Evolutionary conservation across 2,797 vertebrate genomes (phyloP).

Genomic region (Xenopus petersii): DNA sequence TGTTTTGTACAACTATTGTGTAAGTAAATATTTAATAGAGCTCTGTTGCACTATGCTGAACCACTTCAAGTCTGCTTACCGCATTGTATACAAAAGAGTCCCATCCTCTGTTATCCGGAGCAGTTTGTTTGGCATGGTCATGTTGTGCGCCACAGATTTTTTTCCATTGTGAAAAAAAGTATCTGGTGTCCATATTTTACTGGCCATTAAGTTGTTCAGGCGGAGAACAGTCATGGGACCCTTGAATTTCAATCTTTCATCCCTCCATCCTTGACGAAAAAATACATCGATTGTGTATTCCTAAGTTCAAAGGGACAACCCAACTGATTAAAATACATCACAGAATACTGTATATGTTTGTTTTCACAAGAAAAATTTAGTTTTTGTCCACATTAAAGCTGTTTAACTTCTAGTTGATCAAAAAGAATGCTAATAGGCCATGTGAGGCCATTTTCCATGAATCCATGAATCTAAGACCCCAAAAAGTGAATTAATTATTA

Average conservation of each 20-base stretch:
- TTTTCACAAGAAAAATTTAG: too few relatives aligned
- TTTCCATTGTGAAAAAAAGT: conserved; percentile 98
- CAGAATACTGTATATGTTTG: too few relatives aligned
- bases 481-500: too few relatives aligned
- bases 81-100: conserved; percentile 93
- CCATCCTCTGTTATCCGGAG: conserved; percentile 93
- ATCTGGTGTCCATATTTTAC: conserved; percentile 98
- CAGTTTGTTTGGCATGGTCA: conserved; percentile 98
- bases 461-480: too few relatives aligned
- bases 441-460: too few relatives aligned
- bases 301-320: conserved; percentile 56
- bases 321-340: too few relatives aligned
- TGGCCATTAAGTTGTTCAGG: conserved; percentile 97
- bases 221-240: conserved; percentile 96
- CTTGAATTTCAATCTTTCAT: conserved; percentile 89
- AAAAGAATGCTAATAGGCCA: too few relatives aligned
- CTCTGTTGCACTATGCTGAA: too few relatives aligned
- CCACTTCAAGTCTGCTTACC: conserved; percentile 61
- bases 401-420: too few relatives aligned
- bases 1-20: too few relatives aligned
- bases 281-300: conserved; percentile 98
- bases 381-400: too few relatives aligned
- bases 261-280: conserved; percentile 96
- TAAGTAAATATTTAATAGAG: too few relatives aligned
- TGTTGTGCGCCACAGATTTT: conserved; percentile 97